Conservation (phyloP, 2,797 vertebrate species). For the Pseudochromis fuscus region DNA sequence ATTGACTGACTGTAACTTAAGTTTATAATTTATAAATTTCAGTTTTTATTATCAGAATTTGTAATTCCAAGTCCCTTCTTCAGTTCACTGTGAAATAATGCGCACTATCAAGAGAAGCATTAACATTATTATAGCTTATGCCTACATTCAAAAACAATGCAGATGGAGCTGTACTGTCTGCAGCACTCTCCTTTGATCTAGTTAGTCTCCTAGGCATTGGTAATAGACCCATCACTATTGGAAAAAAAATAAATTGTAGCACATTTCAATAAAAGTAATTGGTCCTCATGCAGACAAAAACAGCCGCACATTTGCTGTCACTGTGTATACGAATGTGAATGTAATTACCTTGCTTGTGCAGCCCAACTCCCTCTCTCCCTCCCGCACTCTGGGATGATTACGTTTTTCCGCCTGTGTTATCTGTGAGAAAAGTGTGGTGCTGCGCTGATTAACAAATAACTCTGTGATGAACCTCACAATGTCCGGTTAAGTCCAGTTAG, state of each 20-base stretch:
- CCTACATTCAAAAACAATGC: slow-evolving; percentile 24
- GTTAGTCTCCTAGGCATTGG: slow-evolving; percentile 83
- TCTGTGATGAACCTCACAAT: slow-evolving; percentile 71
- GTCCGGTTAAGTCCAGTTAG: slow-evolving; percentile 64
- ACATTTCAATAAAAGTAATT: slow-evolving; percentile 92
- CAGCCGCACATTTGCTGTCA: slow-evolving; percentile 82
- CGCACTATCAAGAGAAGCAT: slow-evolving; percentile 77
- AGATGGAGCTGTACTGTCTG: slow-evolving; percentile 36
- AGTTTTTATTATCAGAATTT: neutral
- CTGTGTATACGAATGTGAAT: slow-evolving; percentile 83
- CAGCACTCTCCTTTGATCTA: slow-evolving; percentile 78
- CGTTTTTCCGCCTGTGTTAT: slow-evolving; percentile 85
- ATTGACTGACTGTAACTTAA: neutral
- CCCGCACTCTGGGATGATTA: slow-evolving; percentile 77
- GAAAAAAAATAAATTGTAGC: slow-evolving; percentile 85
- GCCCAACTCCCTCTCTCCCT: slow-evolving; percentile 59
- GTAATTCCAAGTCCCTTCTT: slow-evolving; percentile 7
- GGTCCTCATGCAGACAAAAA: slow-evolving; percentile 87
- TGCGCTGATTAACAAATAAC: slow-evolving; percentile 79
- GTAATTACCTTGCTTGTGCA: slow-evolving; percentile 87
- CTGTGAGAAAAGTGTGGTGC: slow-evolving; percentile 80
- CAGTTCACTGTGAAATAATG: slow-evolving; percentile 74
- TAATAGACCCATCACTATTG: slow-evolving; percentile 87
- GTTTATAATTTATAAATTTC: neutral
- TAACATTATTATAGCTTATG: slow-evolving; percentile 46